phyloP scores from a whole-genome alignment of 2,797 vertebrate genomes.

The Clarias platycephalus region DNA sequence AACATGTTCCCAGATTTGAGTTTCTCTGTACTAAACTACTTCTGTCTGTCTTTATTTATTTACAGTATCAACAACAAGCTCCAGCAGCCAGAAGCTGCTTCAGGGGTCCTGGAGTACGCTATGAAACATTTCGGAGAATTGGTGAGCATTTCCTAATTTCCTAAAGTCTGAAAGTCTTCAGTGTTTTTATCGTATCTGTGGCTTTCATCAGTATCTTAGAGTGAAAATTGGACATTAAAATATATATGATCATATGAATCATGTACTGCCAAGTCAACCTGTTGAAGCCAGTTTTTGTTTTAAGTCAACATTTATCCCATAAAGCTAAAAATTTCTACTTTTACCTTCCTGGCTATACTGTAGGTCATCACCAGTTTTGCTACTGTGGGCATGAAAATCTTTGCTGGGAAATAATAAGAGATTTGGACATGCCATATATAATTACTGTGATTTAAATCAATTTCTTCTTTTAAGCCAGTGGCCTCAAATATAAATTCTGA shows the following conservation, averaged over 20 bases:
- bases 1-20: constrained; percentile 19
- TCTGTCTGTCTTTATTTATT: constrained; percentile 53
- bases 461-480: background rate
- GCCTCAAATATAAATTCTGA: background rate
- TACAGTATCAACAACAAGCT: constrained; percentile 98
- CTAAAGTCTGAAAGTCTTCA: background rate
- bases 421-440: background rate
- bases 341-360: no score
- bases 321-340: background rate
- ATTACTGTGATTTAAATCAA: background rate
- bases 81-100: constrained; percentile 96
- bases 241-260: background rate
- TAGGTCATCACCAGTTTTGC: background rate
- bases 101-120: constrained; percentile 95
- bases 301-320: background rate
- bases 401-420: background rate
- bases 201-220: background rate
- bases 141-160: constrained; percentile 74
- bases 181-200: background rate
- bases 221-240: background rate
- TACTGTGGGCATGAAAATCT: background rate
- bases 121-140: constrained; percentile 98
- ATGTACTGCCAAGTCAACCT: background rate
- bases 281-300: no score
- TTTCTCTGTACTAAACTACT: constrained; percentile 20